These are phyloP conservation scores for Apis florea DNA, from an alignment of 1,140 invertebrate genomes.

Conservation along the genomic window DNA sequence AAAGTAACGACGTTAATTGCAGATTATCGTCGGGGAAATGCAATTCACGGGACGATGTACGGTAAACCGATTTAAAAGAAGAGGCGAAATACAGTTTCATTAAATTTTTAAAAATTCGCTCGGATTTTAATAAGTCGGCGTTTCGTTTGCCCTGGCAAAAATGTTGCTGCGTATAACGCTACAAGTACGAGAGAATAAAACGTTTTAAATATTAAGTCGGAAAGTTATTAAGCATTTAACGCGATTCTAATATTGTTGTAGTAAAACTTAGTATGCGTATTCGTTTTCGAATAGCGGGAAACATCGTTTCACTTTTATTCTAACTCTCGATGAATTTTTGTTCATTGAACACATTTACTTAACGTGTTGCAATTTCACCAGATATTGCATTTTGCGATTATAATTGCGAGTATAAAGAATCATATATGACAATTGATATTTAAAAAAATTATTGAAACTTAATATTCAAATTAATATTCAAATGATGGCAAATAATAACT, in stretches of 20 bases:
- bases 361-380: no score
- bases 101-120: conserved; percentile 7
- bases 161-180: not conserved
- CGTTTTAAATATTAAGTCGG: not conserved
- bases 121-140: conserved; percentile 1
- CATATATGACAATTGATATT: no score
- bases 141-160: not conserved
- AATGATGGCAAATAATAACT: no score
- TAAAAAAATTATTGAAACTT: no score
- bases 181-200: not conserved
- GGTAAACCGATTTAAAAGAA: not conserved
- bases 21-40: not conserved
- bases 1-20: not conserved
- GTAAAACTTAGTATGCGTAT: no score
- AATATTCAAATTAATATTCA: no score
- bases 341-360: no score
- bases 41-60: not conserved
- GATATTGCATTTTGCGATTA: no score
- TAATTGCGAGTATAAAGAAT: no score
- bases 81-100: not conserved
- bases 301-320: no score
- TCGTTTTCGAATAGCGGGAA: no score
- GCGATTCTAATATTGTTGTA: not conserved
- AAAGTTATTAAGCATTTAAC: not conserved
- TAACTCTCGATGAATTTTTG: no score